These are phyloP conservation scores for Onychorhynchus coronatus DNA, from an alignment of 2,113 vertebrate species.

Conservation along the genomic window DNA sequence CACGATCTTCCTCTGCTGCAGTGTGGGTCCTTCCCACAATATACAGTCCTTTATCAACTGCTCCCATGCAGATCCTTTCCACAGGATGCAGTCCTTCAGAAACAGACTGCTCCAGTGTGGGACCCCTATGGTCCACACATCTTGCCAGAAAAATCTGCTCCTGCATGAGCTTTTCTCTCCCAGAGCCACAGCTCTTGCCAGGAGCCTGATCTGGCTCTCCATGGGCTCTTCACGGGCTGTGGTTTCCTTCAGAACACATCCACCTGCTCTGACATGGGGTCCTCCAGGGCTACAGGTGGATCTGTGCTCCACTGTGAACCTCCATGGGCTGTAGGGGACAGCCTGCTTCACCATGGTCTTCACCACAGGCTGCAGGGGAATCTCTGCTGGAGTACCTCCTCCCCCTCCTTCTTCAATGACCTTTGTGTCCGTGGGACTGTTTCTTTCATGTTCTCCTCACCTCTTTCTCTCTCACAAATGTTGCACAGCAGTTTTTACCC, in stretches of 20 bases:
- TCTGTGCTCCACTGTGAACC: neutral
- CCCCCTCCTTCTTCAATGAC: neutral
- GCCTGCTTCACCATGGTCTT: neutral
- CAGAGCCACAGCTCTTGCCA: neutral
- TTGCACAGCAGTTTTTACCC: neutral
- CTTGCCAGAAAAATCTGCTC: neutral
- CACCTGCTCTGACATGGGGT: neutral
- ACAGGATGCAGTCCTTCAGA: neutral
- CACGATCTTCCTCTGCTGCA: neutral
- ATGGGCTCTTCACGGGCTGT: too few species aligned
- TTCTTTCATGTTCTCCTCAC: neutral
- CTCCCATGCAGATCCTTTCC: neutral
- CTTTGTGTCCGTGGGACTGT: neutral
- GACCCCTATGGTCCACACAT: neutral
- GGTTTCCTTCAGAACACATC: neutral
- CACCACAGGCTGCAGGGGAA: neutral
- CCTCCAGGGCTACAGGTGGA: neutral
- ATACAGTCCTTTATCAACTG: neutral
- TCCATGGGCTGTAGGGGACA: neutral
- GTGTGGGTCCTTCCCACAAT: neutral
- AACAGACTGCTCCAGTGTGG: neutral
- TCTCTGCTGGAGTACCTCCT: neutral
- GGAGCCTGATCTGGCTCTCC: neutral
- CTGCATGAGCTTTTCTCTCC: neutral
- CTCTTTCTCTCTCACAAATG: neutral